Conservation (phyloP, 2,797 vertebrate species). For the Mionectes olivaceus region DNA sequence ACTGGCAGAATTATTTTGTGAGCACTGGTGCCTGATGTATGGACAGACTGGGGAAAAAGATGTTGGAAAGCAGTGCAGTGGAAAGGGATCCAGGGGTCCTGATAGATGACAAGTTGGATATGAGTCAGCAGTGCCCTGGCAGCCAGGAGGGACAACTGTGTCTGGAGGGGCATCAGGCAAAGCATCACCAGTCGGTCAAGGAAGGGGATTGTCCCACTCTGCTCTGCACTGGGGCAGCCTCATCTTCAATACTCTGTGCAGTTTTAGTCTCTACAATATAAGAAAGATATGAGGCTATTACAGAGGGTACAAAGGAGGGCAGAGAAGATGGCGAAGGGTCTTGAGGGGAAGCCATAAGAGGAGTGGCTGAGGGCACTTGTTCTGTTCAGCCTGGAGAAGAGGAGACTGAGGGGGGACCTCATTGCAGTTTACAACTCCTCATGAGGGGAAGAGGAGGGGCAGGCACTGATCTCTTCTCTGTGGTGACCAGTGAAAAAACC, state of each 20-base stretch:
- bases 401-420: not conserved
- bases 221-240: not conserved
- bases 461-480: not conserved
- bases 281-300: not conserved
- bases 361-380: not conserved
- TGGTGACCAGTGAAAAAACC: no score
- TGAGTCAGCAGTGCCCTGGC: no score
- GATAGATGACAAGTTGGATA: no score
- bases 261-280: not conserved
- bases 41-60: not conserved
- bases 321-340: not conserved
- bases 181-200: no score
- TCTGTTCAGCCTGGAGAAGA: not conserved
- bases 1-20: not conserved
- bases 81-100: not conserved
- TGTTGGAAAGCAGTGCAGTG: not conserved
- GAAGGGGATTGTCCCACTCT: not conserved
- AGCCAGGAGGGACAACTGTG: not conserved
- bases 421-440: not conserved
- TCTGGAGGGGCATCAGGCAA: not conserved
- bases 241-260: not conserved
- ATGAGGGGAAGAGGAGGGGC: no score
- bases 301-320: not conserved
- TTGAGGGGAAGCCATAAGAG: not conserved
- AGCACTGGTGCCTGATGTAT: not conserved